Evolutionary conservation across 2,888 invertebrate species (phyloP).

Genomic region (Glaucopsyche alexis): DNA sequence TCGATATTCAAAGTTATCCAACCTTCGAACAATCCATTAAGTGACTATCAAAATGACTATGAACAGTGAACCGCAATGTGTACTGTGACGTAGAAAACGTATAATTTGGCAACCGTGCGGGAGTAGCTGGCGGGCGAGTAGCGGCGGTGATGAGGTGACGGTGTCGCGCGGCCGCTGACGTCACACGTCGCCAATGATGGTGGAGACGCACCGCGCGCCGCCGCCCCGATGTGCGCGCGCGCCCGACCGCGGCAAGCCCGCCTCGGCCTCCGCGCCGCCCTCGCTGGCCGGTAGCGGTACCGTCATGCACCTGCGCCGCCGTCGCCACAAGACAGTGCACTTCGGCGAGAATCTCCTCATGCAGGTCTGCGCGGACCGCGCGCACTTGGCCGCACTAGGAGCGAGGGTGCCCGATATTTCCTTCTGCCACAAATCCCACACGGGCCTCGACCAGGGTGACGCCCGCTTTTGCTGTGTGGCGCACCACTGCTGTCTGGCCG

Average conservation of each 20-base stretch:
- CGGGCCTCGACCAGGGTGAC: conserved; percentile 66
- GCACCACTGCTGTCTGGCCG: conserved; percentile 74
- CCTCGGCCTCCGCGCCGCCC: conserved; percentile 79
- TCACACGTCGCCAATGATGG: conserved; percentile 77
- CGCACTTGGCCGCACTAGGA: conserved; percentile 72
- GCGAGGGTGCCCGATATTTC: conserved; percentile 73
- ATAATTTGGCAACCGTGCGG: not conserved
- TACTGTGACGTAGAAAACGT: conserved; percentile 5
- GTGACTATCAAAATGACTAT: conserved; percentile 18
- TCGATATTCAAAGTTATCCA: not conserved
- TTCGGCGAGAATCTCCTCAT: conserved; percentile 87
- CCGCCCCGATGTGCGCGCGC: conserved; percentile 72
- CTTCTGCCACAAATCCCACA: conserved; percentile 73
- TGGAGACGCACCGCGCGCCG: conserved; percentile 76
- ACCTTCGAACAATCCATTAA: not conserved
- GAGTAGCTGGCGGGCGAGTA: conserved; percentile 39
- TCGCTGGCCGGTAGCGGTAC: conserved; percentile 75
- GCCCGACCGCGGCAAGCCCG: conserved; percentile 70
- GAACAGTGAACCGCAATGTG: conserved; percentile 10
- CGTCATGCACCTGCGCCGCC: conserved; percentile 82
- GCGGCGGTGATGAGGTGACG: conserved; percentile 73
- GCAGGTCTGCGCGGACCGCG: conserved; percentile 87
- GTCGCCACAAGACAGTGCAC: conserved; percentile 88
- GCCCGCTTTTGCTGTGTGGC: conserved; percentile 74
- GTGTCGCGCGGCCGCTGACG: conserved; percentile 71